Conservation (phyloP, 2,797 vertebrate species). For the Rhyacichthys aspro region DNA sequence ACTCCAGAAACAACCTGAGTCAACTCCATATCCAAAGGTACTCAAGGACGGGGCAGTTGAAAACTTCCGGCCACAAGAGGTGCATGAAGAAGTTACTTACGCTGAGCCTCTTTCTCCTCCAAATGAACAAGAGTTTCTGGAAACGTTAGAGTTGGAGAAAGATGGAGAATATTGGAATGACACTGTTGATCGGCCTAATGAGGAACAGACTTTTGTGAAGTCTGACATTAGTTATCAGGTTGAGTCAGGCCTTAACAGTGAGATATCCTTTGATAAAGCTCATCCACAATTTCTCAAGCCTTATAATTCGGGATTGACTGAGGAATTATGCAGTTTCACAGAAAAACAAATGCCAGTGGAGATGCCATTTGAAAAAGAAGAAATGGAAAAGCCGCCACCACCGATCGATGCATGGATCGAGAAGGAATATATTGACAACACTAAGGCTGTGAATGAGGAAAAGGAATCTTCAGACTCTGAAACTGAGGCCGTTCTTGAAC, state of each 20-base stretch:
- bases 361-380: slow-evolving; percentile 43
- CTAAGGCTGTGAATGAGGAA: slow-evolving; percentile 23
- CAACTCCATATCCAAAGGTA: slow-evolving; percentile 56
- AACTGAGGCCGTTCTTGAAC: slow-evolving; percentile 42
- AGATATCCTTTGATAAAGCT: slow-evolving; percentile 12
- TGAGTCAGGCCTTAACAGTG: slow-evolving; percentile 31
- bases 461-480: slow-evolving; percentile 60
- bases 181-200: not conserved
- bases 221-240: slow-evolving; percentile 28
- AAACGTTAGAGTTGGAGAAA: slow-evolving; percentile 9
- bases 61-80: slow-evolving; percentile 62
- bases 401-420: slow-evolving; percentile 26
- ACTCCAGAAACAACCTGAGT: not conserved
- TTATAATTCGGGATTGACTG: slow-evolving; percentile 2
- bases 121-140: slow-evolving; percentile 30
- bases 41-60: slow-evolving; percentile 54
- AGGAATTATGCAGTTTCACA: no score
- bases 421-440: not conserved
- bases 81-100: slow-evolving; percentile 59
- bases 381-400: slow-evolving; percentile 6
- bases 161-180: slow-evolving; percentile 15
- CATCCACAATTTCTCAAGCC: slow-evolving; percentile 6
- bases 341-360: no score
- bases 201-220: slow-evolving; percentile 18
- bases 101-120: slow-evolving; percentile 57